Conservation (phyloP, 2,797 vertebrate species). For the Notamacropus eugenii region DNA sequence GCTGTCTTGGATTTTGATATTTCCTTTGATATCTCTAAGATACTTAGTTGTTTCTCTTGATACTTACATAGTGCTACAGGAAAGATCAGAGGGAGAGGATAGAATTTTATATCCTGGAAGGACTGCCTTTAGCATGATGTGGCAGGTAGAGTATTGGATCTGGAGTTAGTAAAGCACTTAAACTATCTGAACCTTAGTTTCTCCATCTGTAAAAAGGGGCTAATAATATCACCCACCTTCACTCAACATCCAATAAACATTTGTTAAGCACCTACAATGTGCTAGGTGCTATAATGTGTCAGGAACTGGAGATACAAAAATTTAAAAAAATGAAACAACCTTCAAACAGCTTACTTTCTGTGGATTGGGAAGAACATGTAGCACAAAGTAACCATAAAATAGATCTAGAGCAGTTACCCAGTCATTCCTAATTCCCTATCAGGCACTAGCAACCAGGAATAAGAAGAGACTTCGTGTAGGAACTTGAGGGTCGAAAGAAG, state of each 20-base stretch:
- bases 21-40: not conserved
- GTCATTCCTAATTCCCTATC: not conserved
- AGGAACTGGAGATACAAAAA: not conserved
- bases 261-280: not conserved
- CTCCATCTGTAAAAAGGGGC: not conserved
- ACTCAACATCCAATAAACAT: not conserved
- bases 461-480: not conserved
- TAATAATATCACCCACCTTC: not conserved
- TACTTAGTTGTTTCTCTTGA: not conserved
- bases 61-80: not conserved
- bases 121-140: too few species aligned
- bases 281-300: too few species aligned
- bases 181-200: not conserved
- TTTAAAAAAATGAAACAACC: not conserved
- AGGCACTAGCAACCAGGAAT: not conserved
- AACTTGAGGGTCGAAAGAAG: not conserved
- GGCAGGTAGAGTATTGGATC: too few species aligned
- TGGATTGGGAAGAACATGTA: not conserved
- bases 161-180: not conserved
- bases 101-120: not conserved
- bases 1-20: not conserved
- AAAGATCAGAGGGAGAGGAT: not conserved
- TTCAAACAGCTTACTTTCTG: not conserved
- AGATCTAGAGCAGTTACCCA: not conserved
- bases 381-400: not conserved